Percentiles rank a stretch among this genome's conserved stretches.
phyloP scores from a whole-genome alignment of 2,797 vertebrate species.

The Cirrhinus molitorella region DNA sequence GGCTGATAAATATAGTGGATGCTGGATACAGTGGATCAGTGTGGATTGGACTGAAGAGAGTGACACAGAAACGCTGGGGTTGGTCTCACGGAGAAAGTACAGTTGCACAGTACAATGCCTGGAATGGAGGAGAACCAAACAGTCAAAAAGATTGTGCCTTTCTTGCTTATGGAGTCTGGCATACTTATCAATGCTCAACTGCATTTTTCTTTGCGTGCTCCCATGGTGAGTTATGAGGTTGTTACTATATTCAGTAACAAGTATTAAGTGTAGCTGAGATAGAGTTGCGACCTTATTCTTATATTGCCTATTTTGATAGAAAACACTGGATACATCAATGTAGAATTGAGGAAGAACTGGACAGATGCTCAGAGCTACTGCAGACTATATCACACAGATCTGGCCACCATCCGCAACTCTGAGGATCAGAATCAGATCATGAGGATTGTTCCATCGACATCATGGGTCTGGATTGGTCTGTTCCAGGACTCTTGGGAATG shows the following conservation, averaged over 20 bases:
- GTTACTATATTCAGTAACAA: background rate
- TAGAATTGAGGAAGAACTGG: background rate
- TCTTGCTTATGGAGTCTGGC: background rate
- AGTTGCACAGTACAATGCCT: background rate
- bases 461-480: slow-evolving; percentile 43
- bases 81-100: slow-evolving; percentile 52
- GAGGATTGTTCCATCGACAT: rapidly evolving
- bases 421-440: background rate
- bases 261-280: background rate
- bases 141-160: background rate
- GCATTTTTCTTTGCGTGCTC: background rate
- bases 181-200: background rate
- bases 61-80: background rate
- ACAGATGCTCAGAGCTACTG: slow-evolving; percentile 16
- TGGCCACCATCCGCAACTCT: background rate
- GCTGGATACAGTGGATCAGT: rapidly evolving
- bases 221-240: slow-evolving; percentile 4
- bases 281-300: no score
- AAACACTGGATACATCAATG: background rate
- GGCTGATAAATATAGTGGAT: background rate
- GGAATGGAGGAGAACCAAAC: background rate
- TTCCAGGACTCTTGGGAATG: slow-evolving; percentile 43
- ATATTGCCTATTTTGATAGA: background rate
- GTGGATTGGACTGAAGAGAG: slow-evolving; percentile 55
- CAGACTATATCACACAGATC: background rate